Evolutionary conservation across 2,113 vertebrate species (phyloP).

Genomic region (Pseudolaguvia tuberculata): DNA sequence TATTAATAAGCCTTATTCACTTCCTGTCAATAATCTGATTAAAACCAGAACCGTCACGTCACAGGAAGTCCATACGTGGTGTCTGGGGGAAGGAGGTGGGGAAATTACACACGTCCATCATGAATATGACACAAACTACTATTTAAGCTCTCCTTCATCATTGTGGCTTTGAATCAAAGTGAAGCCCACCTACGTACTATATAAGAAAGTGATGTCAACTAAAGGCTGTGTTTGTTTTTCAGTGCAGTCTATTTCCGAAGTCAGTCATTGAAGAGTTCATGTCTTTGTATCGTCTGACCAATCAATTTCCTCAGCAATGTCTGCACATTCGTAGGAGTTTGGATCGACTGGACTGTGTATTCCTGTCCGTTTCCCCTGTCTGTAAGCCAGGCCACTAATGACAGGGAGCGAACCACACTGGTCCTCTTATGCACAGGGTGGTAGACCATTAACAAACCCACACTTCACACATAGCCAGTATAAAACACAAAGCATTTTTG

Average conservation of each 20-base stretch:
- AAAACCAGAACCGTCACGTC: neutral
- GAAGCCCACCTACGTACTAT: neutral
- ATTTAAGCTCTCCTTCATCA: slow-evolving; percentile 21
- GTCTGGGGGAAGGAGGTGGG: neutral
- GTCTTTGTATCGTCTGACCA: neutral
- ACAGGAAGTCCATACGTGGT: slow-evolving; percentile 21
- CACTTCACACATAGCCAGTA: slow-evolving; percentile 21
- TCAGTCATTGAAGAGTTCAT: neutral
- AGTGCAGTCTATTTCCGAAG: neutral
- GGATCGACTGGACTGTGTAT: slow-evolving; percentile 12
- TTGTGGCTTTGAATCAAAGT: neutral
- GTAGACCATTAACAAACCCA: slow-evolving; percentile 43
- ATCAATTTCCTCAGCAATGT: slow-evolving; percentile 8
- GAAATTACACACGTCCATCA: neutral
- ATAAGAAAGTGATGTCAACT: slow-evolving; percentile 14
- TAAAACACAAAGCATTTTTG: neutral
- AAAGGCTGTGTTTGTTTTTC: slow-evolving; percentile 20
- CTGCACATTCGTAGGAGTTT: slow-evolving; percentile 17
- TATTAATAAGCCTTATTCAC: neutral
- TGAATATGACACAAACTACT: slow-evolving; percentile 10
- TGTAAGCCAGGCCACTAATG: slow-evolving; percentile 41
- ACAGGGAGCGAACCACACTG: slow-evolving; percentile 38
- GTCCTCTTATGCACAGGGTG: slow-evolving; percentile 30
- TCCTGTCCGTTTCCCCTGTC: slow-evolving; percentile 23
- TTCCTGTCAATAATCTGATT: slow-evolving; percentile 10